Evolutionary conservation across 2,113 vertebrate species (phyloP), one percentile per base, ranked within the genome.

Genomic region (Salminus brasiliensis): DNA sequence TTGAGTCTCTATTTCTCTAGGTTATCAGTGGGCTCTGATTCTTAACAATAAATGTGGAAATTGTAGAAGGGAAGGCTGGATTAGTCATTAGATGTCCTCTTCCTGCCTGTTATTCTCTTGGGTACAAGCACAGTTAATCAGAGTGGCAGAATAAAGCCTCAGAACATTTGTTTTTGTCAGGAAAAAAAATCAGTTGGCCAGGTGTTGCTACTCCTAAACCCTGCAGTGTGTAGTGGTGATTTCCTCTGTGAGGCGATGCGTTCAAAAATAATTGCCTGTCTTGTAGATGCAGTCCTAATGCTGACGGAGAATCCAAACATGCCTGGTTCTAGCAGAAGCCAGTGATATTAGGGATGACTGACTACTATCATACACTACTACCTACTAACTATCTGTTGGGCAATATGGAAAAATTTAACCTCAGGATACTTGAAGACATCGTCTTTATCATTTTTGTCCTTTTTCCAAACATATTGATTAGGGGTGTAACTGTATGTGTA

Each of bases 1-100:
- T 52, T 1, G 3, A n/a, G n/a, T 55, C 29, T 72, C 36, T 29
- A 55, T 30, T 60, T 82, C 69, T 73, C 62, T 27, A 71, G 57
- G 25, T 68, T 65, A 66, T 79, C 36, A 72, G 30, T 25, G 27
- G 2, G 11, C 55, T 62, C 49, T 63, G 67, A 36, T 72, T 68
- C 81, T 62, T 65, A 43, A 45, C 27, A 2, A 62, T 67, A 74
- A 81, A 29, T 59, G 65, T 62, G 55, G n/a, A 65, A 81, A 76
- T 49, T 49, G 13, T 27, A 74, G 69, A 6, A 72, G 47, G 27
- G 36, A 27, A 73, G 65, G 57, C 74, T 83, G 74, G 71, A 81
- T 80, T 78, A 80, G 81, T 83, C 78, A 80, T 80, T 82, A 70
- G 53, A 53, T 76, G 12, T 57, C 57, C 67, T 72, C 43, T 72